Base-by-base conservation (phyloP, 2,888 invertebrate species). In the Rhimphoctona megacephalus region DNA sequence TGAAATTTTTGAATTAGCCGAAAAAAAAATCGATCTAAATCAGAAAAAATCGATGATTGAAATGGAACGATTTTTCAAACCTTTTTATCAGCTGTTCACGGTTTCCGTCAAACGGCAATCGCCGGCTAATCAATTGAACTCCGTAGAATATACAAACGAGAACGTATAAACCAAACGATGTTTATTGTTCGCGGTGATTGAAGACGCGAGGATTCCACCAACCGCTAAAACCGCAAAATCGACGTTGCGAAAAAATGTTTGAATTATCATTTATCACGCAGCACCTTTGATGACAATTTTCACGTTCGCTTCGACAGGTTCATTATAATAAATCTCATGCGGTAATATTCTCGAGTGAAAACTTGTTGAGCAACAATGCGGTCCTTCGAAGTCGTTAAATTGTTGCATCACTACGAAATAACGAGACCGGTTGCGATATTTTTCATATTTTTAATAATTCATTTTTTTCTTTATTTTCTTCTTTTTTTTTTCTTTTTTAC, bases 281-380 rank as follows among this genome's bases (percentile, higher is more conserved):
- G 9, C 49, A 43, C 22, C n/a, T 39, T 66, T 14, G 25, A 46
- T 72, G 43, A 70, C 54, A 66, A 74, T 76, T 57, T 30, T 46
- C 52, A 36, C 19, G 39, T 64, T 66, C 61, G 49, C 80, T 82
- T 82, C 80, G 86, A 86, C 86, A 86, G 86, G 73, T 81, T 81
- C 72, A 86, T 86, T 72, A 86, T 67, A 83, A 86, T 86, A 86
- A 86, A 86, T 86, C 61, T 73, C 57, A 8, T 11, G 25, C 8
- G 33, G 25, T 30, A 30, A 61, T 61, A 30, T 61, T 17, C 6
- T 17, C 30, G 30, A 61, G 61, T 61, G 30, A 61, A 61, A 61
- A 30, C 61, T 30, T 17, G 61, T 61, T 30, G 30, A 61, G 61
- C 30, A 61, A 30, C 17, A 61, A n/a, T 14, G 49, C 69, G 70